phyloP scores from a whole-genome alignment of 2,888 invertebrate genomes.

The Hyalella azteca region DNA sequence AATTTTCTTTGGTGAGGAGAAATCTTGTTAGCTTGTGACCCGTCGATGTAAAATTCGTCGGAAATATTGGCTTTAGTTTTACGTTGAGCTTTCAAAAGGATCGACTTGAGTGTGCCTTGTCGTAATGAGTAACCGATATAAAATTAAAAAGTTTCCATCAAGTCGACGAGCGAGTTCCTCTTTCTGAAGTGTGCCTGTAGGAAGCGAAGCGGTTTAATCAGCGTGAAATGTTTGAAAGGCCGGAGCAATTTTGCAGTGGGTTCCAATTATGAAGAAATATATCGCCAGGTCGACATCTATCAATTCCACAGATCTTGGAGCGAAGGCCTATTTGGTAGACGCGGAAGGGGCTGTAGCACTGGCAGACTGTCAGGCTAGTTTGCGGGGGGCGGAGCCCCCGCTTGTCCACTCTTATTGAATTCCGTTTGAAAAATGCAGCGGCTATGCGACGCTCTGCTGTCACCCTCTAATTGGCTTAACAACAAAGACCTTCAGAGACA shows the following conservation, averaged over 20 bases:
- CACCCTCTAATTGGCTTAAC: conserved; percentile 35
- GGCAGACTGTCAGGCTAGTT: not conserved
- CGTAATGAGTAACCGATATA: too few relatives aligned
- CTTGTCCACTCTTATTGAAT: conserved; percentile 30
- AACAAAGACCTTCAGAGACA: conserved; percentile 7
- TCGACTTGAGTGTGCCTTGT: too few relatives aligned
- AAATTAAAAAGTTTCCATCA: too few relatives aligned
- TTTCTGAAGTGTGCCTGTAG: too few relatives aligned
- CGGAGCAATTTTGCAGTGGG: conserved; percentile 7
- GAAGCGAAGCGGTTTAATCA: too few relatives aligned
- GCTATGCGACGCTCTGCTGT: conserved; percentile 35
- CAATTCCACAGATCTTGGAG: conserved; percentile 25
- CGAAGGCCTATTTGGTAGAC: conserved; percentile 2
- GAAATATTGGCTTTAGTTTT: too few relatives aligned
- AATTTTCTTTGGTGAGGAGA: too few relatives aligned
- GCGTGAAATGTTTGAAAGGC: not conserved
- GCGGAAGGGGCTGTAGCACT: not conserved
- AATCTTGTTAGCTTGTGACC: too few relatives aligned
- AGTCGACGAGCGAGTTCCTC: too few relatives aligned
- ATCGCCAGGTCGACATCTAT: conserved; percentile 15
- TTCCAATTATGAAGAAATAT: conserved; percentile 22
- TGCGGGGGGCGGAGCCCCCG: conserved; percentile 16
- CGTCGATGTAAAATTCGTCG: too few relatives aligned
- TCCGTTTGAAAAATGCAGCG: conserved; percentile 30
- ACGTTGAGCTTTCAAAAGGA: too few relatives aligned